Evolutionary conservation across 2,888 invertebrate genomes (phyloP).

Genomic region (Athrips mouffetella): DNA sequence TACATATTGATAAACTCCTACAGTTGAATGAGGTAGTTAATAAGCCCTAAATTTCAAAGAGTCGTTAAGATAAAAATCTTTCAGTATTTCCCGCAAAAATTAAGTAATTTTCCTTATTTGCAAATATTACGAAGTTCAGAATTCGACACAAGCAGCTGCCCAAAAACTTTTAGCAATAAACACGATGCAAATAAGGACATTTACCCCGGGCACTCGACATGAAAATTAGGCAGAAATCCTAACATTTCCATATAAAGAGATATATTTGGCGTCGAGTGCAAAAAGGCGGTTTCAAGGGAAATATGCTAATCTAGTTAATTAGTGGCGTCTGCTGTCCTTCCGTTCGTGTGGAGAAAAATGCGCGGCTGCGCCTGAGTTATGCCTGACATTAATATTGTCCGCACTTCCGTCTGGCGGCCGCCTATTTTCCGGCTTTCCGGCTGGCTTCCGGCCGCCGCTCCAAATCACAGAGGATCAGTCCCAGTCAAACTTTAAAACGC

Average conservation of each 20-base stretch:
- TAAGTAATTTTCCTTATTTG: too few species aligned
- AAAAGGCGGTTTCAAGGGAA: slow-evolving; percentile 52
- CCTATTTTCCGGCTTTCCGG: slow-evolving; percentile 50
- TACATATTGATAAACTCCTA: too few species aligned
- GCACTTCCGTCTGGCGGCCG: slow-evolving; percentile 59
- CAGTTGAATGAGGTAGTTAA: too few species aligned
- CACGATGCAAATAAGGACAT: slow-evolving; percentile 46
- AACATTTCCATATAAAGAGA: slow-evolving; percentile 39
- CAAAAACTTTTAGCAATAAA: slow-evolving; percentile 31
- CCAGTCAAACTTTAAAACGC: slow-evolving; percentile 12
- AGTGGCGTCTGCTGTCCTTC: slow-evolving; percentile 63
- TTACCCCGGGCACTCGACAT: slow-evolving; percentile 39
- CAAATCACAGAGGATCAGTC: slow-evolving; percentile 33
- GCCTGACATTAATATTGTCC: slow-evolving; percentile 69
- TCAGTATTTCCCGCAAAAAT: too few species aligned
- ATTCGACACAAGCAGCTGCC: neutral
- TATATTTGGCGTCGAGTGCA: slow-evolving; percentile 38
- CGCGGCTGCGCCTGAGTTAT: slow-evolving; percentile 63
- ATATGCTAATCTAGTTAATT: slow-evolving; percentile 76
- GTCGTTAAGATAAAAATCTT: too few species aligned
- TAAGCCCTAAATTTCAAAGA: too few species aligned
- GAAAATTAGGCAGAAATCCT: slow-evolving; percentile 49
- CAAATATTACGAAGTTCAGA: neutral
- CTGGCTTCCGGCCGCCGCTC: slow-evolving; percentile 36
- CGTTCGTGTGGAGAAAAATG: slow-evolving; percentile 64